Evolutionary conservation across 2,888 invertebrate species (phyloP), one percentile per base, ranked within the genome.

Genomic region (Osmoderma eremita): DNA sequence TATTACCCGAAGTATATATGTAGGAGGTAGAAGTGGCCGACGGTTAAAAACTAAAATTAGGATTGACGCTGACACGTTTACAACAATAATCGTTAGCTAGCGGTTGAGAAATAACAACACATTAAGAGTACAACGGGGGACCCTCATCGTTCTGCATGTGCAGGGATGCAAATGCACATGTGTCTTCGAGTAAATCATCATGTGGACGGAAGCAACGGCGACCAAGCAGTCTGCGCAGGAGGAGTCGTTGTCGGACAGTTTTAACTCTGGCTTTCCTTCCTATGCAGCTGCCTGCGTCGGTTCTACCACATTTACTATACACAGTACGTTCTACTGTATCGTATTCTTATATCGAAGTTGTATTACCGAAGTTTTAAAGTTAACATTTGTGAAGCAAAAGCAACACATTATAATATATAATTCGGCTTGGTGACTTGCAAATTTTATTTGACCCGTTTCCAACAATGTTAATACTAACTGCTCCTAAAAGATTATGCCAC

Each of bases 191-290:
- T 80, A 80, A 80, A 80, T 80, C 79, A 80, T 80, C 58, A 76
- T 75, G 77, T 64, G 67, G 79, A 79, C 80, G 80, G 80, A 80
- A 80, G 80, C 78, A 79, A 77, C 76, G 24, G 45, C 58, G 58
- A 67, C 63, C 79, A 78, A 77, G 75, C 77, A 78, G 79, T 79
- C 79, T 80, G 67, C 67, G 68, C 65, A 61, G 45, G 56, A 56
- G 56, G 45, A 61, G 58, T 24, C 24, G 58, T 58, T 42, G 42
- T 42, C 42, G 58, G 42, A 30, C 30, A 45, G 42, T 24, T 51
- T 56, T 56, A 56, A 61, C 58, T 48, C 30, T 17, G 30, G 36
- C 45, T 24, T 61, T 61, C 58, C 69, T 72, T 62, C 70, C 68
- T 68, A 51, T 63, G 69, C 72, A 72, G 72, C 70, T 70, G 71